These are phyloP conservation scores for Agonopterix arenella DNA, from an alignment of 2,888 invertebrate genomes.

Conservation along the genomic window DNA sequence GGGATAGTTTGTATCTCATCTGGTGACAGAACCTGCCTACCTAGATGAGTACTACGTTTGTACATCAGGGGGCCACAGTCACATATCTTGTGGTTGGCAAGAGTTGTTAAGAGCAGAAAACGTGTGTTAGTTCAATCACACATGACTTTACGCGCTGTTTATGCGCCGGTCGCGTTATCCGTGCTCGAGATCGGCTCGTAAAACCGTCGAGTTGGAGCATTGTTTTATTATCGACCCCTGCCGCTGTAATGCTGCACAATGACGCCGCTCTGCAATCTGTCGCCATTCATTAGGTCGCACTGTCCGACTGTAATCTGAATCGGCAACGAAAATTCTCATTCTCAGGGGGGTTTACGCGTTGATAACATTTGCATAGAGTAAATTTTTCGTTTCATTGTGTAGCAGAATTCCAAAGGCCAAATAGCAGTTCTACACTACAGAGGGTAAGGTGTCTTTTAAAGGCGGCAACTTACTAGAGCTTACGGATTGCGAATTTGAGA, in stretches of 20 bases:
- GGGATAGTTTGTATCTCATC: too few relatives aligned
- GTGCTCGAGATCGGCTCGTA: slow-evolving; percentile 47
- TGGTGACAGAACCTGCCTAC: too few relatives aligned
- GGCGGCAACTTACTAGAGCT: slow-evolving; percentile 33
- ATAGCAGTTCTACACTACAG: neutral
- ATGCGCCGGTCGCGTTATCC: slow-evolving; percentile 47
- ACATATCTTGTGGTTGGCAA: slow-evolving; percentile 1
- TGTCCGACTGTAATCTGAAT: slow-evolving; percentile 30
- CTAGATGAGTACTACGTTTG: too few relatives aligned
- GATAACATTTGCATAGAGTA: neutral
- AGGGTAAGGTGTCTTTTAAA: slow-evolving; percentile 27
- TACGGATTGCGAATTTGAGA: slow-evolving; percentile 32
- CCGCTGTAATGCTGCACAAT: slow-evolving; percentile 45
- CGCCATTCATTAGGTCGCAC: slow-evolving; percentile 40
- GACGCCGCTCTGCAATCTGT: slow-evolving; percentile 42
- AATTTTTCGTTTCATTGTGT: neutral
- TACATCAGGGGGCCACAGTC: too few relatives aligned
- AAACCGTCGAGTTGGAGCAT: slow-evolving; percentile 46
- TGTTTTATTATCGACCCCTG: slow-evolving; percentile 51
- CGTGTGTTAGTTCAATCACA: slow-evolving; percentile 26
- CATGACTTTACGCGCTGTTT: slow-evolving; percentile 52
- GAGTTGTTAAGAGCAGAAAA: slow-evolving; percentile 7
- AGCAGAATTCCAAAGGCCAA: neutral
- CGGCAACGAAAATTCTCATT: slow-evolving; percentile 14
- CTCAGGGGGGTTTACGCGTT: slow-evolving; percentile 3